Base-by-base conservation (phyloP, 1,140 invertebrate species). In the Acromyrmex echinatior region DNA sequence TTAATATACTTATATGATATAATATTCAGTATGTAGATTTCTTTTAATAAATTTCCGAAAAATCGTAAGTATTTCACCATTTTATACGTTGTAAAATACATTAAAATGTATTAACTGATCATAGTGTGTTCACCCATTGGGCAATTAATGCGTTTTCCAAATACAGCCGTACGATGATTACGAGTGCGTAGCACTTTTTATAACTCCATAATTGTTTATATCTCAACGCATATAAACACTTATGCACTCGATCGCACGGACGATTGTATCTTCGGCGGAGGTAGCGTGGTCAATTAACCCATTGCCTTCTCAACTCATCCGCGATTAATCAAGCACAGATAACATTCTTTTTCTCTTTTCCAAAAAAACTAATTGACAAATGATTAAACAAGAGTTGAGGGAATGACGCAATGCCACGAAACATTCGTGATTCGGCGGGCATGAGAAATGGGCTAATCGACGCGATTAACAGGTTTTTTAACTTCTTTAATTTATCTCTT, bases 281-380 rank as follows among this genome's bases (percentile, higher is more conserved):
- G 88, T 81, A 76, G 53, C 78, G 71, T 49, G 65, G 62, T 87
- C 86, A 86, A 90, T 90, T 90, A 87, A 89, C 80, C 76, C 89
- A 90, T 77, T 87, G 53, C n/a, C 45, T 86, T 77, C 58, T 86
- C 77, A 60, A 62, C 49, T 70, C 28, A 49, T 68, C 21, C 62
- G 28, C 56, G 28, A 21, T 35, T 39, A 16, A 71, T 56, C 35
- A 12, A 45, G 49, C 49, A 28, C 49, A 51, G 2, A 56, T 18
- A 45, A 4, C 35, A n/a, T 25, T 53, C 6, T 56, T 66, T 35
- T 53, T 12, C 14, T 63, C 25, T 21, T 31, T 6, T 56, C 25
- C n/a, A 63, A 56, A 80, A 31, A 86, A 49, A 39, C 16, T 53
- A 70, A 56, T 73, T 35, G 49, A 35, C 31, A 12, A 78, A 68